Evolutionary conservation across 2,113 vertebrate genomes (phyloP).

Genomic region (Mirza zaza): DNA sequence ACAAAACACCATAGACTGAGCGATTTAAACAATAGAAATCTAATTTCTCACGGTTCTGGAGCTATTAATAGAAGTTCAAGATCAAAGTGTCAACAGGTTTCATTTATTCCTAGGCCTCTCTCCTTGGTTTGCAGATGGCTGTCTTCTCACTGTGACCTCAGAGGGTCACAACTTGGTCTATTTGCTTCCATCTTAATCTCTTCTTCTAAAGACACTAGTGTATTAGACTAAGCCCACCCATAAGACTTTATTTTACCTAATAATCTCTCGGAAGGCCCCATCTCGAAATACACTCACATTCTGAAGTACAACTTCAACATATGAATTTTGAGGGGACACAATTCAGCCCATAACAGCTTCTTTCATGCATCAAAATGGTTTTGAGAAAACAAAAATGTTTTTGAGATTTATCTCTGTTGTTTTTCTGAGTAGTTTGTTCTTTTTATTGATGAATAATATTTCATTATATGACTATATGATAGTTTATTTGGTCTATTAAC

Average conservation of each 20-base stretch:
- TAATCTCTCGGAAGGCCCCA: background rate
- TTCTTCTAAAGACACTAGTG: background rate
- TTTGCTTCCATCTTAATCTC: background rate
- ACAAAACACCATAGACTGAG: background rate
- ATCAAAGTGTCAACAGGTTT: background rate
- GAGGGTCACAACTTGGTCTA: background rate
- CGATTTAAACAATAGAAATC: background rate
- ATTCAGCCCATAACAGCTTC: background rate
- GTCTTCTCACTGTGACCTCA: background rate
- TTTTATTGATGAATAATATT: background rate
- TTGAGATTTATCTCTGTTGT: background rate
- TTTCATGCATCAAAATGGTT: conserved; percentile 12
- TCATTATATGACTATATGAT: background rate
- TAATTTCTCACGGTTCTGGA: background rate
- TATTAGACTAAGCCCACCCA: background rate
- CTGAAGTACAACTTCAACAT: background rate
- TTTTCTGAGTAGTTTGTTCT: background rate
- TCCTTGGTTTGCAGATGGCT: background rate
- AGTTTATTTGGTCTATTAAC: background rate
- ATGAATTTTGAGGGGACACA: background rate
- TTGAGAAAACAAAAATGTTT: background rate
- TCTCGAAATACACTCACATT: background rate
- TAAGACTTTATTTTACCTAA: background rate
- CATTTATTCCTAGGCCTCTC: background rate
- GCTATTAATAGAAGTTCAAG: background rate